Percentiles rank a stretch among this genome's conserved stretches.
Evolutionary conservation across 1,140 invertebrate genomes (phyloP).

Genomic region (Gyrodactylus salaris): DNA sequence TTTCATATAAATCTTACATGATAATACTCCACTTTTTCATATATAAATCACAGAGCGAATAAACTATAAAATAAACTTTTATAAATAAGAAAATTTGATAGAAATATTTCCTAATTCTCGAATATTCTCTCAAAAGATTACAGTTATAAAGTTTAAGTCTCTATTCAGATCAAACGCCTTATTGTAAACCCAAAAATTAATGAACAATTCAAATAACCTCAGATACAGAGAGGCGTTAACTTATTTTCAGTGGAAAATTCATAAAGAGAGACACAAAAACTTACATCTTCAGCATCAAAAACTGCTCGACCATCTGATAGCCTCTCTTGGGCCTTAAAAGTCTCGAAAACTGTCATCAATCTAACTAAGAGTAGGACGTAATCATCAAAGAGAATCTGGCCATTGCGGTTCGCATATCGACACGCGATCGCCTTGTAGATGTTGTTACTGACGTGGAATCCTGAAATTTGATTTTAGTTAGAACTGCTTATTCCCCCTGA

Average conservation of each 20-base stretch:
- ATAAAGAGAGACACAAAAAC: background rate
- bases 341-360: slow-evolving; percentile 4
- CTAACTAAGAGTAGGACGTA: slow-evolving; percentile 4
- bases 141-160: too few species aligned
- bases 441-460: slow-evolving; percentile 4
- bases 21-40: too few species aligned
- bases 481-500: too few species aligned
- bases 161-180: too few species aligned
- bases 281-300: slow-evolving; percentile 3
- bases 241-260: too few species aligned
- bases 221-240: too few species aligned
- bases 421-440: background rate
- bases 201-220: too few species aligned
- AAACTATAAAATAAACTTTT: background rate
- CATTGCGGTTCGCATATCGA: slow-evolving; percentile 4
- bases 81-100: background rate
- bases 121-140: too few species aligned
- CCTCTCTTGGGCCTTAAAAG: slow-evolving; percentile 5
- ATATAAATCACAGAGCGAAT: background rate
- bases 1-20: too few species aligned
- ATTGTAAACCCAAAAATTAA: too few species aligned
- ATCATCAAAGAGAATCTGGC: slow-evolving; percentile 4
- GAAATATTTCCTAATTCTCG: background rate
- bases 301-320: background rate
- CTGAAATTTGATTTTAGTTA: too few species aligned